These are phyloP conservation scores for Macrotrachela quadricornifera DNA, from an alignment of 1,140 invertebrate species.

Conservation along the genomic window DNA sequence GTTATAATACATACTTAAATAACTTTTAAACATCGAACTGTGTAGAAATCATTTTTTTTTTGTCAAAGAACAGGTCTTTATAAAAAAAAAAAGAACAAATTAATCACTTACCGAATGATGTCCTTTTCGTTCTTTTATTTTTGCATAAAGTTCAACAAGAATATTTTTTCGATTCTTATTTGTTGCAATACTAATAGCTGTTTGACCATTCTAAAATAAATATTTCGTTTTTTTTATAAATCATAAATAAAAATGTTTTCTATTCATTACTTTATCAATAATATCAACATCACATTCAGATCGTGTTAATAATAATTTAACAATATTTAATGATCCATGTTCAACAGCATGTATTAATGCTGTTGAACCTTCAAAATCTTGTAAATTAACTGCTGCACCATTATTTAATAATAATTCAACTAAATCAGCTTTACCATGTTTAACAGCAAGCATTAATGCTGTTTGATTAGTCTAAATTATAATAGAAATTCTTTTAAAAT, in stretches of 20 bases:
- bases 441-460: slow-evolving; percentile 71
- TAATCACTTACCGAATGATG: not conserved
- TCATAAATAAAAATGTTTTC: not conserved
- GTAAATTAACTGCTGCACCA: slow-evolving; percentile 69
- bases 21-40: no score
- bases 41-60: no score
- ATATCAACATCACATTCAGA: slow-evolving; percentile 61
- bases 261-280: slow-evolving; percentile 47
- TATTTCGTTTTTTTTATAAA: not conserved
- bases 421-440: slow-evolving; percentile 64
- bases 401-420: slow-evolving; percentile 54
- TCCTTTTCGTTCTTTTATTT: slow-evolving; percentile 1
- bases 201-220: slow-evolving; percentile 2
- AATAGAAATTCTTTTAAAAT: no score
- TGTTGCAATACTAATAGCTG: slow-evolving; percentile 5
- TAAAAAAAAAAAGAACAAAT: no score
- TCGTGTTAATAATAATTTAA: slow-evolving; percentile 52
- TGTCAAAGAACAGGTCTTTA: no score
- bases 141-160: slow-evolving; percentile 7
- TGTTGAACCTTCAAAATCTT: slow-evolving; percentile 77
- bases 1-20: no score
- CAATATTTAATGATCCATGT: slow-evolving; percentile 67
- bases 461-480: slow-evolving; percentile 45
- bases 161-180: slow-evolving; percentile 8
- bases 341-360: slow-evolving; percentile 84